Evolutionary conservation across 2,888 invertebrate genomes (phyloP).

Genomic region (Muschampia plurimacula): DNA sequence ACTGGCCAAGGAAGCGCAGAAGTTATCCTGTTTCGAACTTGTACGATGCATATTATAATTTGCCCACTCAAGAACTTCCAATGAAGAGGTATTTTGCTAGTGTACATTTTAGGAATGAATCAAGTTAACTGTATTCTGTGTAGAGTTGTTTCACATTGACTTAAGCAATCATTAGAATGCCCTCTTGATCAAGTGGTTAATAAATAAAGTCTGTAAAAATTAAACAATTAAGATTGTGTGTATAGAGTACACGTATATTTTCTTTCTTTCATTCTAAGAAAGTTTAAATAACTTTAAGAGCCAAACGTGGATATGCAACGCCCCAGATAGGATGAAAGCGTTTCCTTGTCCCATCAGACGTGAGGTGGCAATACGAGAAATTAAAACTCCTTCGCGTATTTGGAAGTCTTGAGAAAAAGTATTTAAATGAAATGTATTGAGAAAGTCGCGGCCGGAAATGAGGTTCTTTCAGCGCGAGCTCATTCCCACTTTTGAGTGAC

Average conservation of each 20-base stretch:
- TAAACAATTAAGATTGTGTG: no score
- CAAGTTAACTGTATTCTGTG: neutral
- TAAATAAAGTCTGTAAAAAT: no score
- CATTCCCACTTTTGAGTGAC: constrained; percentile 72
- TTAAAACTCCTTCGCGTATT: constrained; percentile 73
- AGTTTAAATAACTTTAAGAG: neutral
- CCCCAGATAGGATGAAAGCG: constrained; percentile 53
- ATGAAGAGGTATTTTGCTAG: constrained; percentile 12
- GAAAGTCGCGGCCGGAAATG: constrained; percentile 80
- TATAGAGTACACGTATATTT: no score
- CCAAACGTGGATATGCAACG: constrained; percentile 17
- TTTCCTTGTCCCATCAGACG: constrained; percentile 70
- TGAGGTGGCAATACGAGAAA: constrained; percentile 72
- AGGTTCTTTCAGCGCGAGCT: constrained; percentile 77
- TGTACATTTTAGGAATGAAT: constrained; percentile 23
- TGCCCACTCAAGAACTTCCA: constrained; percentile 32
- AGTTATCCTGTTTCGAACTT: constrained; percentile 36
- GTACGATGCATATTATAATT: constrained; percentile 37
- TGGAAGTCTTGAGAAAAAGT: constrained; percentile 68
- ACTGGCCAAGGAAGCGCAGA: constrained; percentile 29
- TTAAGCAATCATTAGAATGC: constrained; percentile 20
- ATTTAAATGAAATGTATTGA: constrained; percentile 85
- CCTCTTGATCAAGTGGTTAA: no score
- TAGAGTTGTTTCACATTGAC: no score
- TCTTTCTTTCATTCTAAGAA: neutral